Evolutionary conservation across 2,113 vertebrate species (phyloP).

Genomic region (Sprattus sprattus): DNA sequence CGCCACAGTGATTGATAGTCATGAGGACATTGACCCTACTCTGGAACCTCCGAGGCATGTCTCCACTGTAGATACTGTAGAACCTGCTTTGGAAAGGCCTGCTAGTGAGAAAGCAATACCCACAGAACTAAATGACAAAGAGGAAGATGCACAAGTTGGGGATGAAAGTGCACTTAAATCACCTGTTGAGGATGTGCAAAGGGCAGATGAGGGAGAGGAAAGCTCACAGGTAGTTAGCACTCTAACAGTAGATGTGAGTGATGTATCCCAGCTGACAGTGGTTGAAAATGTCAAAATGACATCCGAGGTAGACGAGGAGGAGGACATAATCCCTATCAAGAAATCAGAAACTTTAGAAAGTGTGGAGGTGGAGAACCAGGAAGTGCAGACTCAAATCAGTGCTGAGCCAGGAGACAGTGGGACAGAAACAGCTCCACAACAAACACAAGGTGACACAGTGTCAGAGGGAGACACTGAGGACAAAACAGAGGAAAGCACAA

Average conservation of each 20-base stretch:
- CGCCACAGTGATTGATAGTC: not conserved
- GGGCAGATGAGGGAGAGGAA: conserved; percentile 14
- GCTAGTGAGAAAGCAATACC: not conserved
- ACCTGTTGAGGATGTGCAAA: conserved; percentile 23
- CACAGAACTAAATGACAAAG: not conserved
- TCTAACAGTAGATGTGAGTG: not conserved
- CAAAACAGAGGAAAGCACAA: not conserved
- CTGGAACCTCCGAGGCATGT: not conserved
- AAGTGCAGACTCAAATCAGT: not conserved
- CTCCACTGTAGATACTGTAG: not conserved
- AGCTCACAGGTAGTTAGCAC: not conserved
- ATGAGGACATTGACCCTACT: not conserved
- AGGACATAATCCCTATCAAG: conserved; percentile 19
- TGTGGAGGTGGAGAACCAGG: conserved; percentile 17
- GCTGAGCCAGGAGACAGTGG: not conserved
- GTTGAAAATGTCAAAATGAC: conserved; percentile 50
- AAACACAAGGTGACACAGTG: conserved; percentile 2
- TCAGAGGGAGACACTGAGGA: not conserved
- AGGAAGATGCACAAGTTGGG: not conserved
- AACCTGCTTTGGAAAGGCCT: not conserved
- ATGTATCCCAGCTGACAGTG: conserved; percentile 24
- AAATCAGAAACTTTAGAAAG: conserved; percentile 13
- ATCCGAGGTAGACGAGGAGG: conserved; percentile 39
- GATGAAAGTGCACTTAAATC: not conserved
- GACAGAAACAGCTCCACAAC: not conserved